Base-by-base conservation (phyloP, 2,113 vertebrate genomes). In the Pterocles orientalis region DNA sequence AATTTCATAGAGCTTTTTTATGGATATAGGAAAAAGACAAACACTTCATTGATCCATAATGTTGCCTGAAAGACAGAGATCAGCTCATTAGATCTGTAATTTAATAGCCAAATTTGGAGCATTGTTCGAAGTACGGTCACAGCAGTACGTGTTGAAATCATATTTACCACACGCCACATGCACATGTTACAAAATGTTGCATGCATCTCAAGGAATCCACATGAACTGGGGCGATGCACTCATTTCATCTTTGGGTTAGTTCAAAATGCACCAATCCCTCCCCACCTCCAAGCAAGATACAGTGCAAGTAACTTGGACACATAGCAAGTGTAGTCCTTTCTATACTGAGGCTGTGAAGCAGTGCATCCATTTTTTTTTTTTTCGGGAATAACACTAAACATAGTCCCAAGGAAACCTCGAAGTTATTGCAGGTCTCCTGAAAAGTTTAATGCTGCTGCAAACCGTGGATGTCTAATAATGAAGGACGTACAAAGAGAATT, bases 161-260 rank as follows among this genome's bases (percentile, higher is more conserved):
- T 41, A 10, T 51, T 36, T 58, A 21, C 81, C 64, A 31, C 8
- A 1, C 3, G 45, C 31, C 51, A 41, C 12, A 7, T 1, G 21
- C 0, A 0, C 21, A 6, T 14, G 53, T 31, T 43, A 34, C 50
- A 19, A 34, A 51, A 50, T 0, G 2, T 14, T 12, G 28, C 10
- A 2, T 3, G 33, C 11, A 4, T 10, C 58, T 57, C n/a, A 33
- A 56, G 62, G 71, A 45, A 81, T 33, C 45, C 29, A 1, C 8
- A 11, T 60, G 47, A 81, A 50, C 39, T 2, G 33, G 64, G 33
- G 51, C 56, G 8, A 0, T 2, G 3, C 31, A 10, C 50, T 43
- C 18, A 2, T 25, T 41, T 64, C 6, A 4, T 29, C 60, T 12
- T 73, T 53, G 11, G 36, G 16, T 1, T 7, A 23, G 31, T 17